Evolutionary conservation across 2,888 invertebrate genomes (phyloP).

Genomic region (Trachelus troglodyta): DNA sequence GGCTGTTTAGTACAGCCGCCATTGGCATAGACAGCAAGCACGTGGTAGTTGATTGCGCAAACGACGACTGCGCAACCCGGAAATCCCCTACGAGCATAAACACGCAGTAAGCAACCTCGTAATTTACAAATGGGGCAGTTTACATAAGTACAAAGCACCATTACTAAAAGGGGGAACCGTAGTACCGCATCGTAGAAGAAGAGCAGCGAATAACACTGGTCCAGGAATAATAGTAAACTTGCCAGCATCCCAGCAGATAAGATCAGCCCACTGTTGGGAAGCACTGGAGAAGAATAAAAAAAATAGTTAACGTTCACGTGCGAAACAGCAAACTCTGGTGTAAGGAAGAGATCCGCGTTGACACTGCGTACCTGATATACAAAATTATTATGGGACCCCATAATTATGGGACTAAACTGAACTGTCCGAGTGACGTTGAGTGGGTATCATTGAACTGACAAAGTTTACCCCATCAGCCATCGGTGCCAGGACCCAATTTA

Average conservation of each 20-base stretch:
- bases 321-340: not conserved
- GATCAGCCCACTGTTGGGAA: not conserved
- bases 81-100: not conserved
- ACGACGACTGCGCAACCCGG: not conserved
- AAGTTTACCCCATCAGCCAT: conserved; percentile 27
- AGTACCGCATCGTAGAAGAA: not conserved
- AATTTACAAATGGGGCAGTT: not conserved
- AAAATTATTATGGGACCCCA: not conserved
- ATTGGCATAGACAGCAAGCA: not conserved
- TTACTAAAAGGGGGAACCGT: not conserved
- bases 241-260: not conserved
- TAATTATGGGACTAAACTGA: not conserved
- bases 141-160: conserved; percentile 6
- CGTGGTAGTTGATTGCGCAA: not conserved
- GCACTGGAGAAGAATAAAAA: not conserved
- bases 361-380: not conserved
- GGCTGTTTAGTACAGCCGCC: not conserved
- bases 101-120: not conserved
- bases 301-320: not conserved
- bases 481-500: conserved; percentile 38
- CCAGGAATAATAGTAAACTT: not conserved
- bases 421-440: not conserved
- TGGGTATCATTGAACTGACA: conserved; percentile 12
- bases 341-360: not conserved
- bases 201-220: not conserved